Conservation (phyloP, 2,113 vertebrate species). For the Dasypus novemcinctus region DNA sequence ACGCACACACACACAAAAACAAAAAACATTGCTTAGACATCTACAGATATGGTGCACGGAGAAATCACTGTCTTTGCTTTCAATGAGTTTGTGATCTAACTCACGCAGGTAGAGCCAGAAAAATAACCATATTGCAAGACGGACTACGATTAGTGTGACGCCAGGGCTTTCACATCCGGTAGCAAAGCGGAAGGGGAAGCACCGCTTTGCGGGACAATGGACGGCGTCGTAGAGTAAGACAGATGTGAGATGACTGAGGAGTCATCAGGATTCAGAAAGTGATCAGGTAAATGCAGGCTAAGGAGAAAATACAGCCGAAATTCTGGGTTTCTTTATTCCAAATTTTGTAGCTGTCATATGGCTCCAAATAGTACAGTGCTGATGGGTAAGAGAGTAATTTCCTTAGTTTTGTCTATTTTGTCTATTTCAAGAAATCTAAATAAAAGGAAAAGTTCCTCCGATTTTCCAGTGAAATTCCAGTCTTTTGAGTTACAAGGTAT, state of each 20-base stretch:
- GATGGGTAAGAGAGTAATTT: not conserved
- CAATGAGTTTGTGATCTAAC: not conserved
- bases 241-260: too few relatives aligned
- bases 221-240: not conserved
- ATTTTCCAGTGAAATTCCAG: not conserved
- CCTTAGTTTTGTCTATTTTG: not conserved
- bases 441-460: not conserved
- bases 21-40: not conserved
- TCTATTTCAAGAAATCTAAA: not conserved
- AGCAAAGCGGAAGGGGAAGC: not conserved
- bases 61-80: not conserved
- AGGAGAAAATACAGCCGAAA: not conserved
- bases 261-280: not conserved
- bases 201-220: not conserved
- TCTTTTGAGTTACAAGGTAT: not conserved
- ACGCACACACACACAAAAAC: too few relatives aligned
- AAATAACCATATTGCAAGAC: rapidly evolving
- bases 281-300: not conserved
- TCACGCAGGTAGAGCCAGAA: not conserved
- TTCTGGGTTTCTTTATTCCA: not conserved
- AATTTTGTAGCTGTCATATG: not conserved
- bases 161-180: rapidly evolving
- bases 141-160: rapidly evolving
- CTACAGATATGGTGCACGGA: too few relatives aligned
- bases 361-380: not conserved